A percentile compares a stretch with the other conserved stretches of the same genome.
Conservation (phyloP, 2,113 vertebrate species). For the Colistium nudipinnis region DNA sequence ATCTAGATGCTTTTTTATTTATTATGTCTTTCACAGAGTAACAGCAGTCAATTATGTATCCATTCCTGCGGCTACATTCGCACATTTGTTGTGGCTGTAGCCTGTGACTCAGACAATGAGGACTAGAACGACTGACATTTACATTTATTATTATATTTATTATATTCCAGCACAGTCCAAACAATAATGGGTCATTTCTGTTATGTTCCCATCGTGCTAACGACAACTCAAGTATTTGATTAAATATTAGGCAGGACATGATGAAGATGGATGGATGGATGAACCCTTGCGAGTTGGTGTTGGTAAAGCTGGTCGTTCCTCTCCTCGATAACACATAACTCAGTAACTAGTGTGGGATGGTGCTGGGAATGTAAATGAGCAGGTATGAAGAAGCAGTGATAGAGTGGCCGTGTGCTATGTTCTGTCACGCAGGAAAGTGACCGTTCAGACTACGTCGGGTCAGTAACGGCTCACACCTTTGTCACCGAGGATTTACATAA, state of each 20-base stretch:
- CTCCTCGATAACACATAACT: not conserved
- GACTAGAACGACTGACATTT: no score
- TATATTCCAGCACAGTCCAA: no score
- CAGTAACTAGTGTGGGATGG: not conserved
- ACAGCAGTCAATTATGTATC: no score
- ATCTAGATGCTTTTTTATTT: no score
- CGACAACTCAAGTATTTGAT: not conserved
- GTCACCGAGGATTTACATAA: slow-evolving; percentile 54
- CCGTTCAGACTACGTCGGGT: slow-evolving; percentile 43
- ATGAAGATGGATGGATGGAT: no score
- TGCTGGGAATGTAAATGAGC: slow-evolving; percentile 5
- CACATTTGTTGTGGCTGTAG: no score
- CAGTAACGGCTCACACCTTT: slow-evolving; percentile 49
- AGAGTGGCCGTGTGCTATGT: slow-evolving; percentile 51
- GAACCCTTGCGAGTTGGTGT: not conserved
- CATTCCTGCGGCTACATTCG: no score
- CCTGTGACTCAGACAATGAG: no score
- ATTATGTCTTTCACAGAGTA: no score
- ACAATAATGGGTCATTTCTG: not conserved
- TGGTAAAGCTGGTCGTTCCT: not conserved
- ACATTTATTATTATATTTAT: no score
- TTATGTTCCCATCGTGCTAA: not conserved
- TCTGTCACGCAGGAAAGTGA: slow-evolving; percentile 26
- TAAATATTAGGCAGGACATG: not conserved
- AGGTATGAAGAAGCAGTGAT: slow-evolving; percentile 20